A percentile compares a stretch with the other conserved stretches of the same genome.
These are phyloP conservation scores for Rhinolophus sinicus DNA, from an alignment of 2,113 vertebrate genomes.

Conservation along the genomic window DNA sequence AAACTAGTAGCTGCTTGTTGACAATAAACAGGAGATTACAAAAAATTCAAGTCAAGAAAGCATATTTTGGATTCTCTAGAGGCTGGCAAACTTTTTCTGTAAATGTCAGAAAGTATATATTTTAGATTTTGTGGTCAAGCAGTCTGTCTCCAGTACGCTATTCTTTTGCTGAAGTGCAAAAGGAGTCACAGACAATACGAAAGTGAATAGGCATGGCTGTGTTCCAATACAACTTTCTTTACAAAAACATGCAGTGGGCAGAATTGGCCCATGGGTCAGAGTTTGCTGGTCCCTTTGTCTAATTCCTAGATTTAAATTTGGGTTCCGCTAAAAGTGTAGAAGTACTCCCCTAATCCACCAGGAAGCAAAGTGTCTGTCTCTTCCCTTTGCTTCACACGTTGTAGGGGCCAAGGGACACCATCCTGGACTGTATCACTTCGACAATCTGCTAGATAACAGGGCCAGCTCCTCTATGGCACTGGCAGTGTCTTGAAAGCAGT, in stretches of 20 bases:
- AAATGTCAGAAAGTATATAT: not conserved
- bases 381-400: not conserved
- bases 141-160: not conserved
- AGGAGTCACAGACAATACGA: not conserved
- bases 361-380: not conserved
- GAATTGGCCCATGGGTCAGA: not conserved
- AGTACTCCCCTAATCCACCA: not conserved
- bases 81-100: not conserved
- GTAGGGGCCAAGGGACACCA: not conserved
- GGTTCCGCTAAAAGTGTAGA: not conserved
- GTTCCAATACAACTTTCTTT: not conserved
- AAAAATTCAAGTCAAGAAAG: constrained; percentile 2
- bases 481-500: not conserved
- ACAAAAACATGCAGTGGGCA: not conserved
- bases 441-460: not conserved
- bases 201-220: not conserved
- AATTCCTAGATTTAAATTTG: not conserved
- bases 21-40: not conserved
- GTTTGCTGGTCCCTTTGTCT: not conserved
- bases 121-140: not conserved
- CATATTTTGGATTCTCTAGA: not conserved
- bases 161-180: not conserved
- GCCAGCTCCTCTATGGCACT: not conserved
- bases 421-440: not conserved
- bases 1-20: not conserved